phyloP scores from a whole-genome alignment of 2,888 invertebrate genomes.

The Orthonevra nobilis region DNA sequence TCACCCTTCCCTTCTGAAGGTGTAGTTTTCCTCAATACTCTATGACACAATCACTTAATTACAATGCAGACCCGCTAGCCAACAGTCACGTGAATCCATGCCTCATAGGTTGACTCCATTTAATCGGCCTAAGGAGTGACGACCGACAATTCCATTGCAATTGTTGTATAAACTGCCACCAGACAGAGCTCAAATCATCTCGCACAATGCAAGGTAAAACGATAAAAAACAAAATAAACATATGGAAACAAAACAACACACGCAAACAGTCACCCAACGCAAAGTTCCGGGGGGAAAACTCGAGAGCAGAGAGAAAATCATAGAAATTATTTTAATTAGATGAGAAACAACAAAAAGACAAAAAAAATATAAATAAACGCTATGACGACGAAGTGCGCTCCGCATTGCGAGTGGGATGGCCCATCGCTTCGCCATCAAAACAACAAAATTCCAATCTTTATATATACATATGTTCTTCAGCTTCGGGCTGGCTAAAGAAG shows the following conservation, averaged over 20 bases:
- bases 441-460: too few relatives aligned
- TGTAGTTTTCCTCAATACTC: slow-evolving; percentile 27
- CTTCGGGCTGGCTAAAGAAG: slow-evolving; percentile 4
- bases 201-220: slow-evolving; percentile 19
- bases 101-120: slow-evolving; percentile 22
- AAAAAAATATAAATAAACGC: too few relatives aligned
- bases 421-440: not conserved
- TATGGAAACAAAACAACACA: slow-evolving; percentile 14
- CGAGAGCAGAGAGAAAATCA: slow-evolving; percentile 1
- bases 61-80: slow-evolving; percentile 26
- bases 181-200: slow-evolving; percentile 24
- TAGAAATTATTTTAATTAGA: slow-evolving; percentile 52
- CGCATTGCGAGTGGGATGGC: too few relatives aligned
- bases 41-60: slow-evolving; percentile 55
- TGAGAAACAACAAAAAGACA: too few relatives aligned
- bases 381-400: slow-evolving; percentile 33
- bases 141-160: slow-evolving; percentile 46
- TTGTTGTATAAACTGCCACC: slow-evolving; percentile 12
- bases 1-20: slow-evolving; percentile 3
- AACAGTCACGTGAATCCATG: slow-evolving; percentile 61
- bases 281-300: slow-evolving; percentile 13
- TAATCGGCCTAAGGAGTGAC: slow-evolving; percentile 19
- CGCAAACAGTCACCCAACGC: slow-evolving; percentile 19
- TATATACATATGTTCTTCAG: not conserved
- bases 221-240: too few relatives aligned